Evolutionary conservation across 2,797 vertebrate genomes (phyloP), one percentile per base, ranked within the genome.

Genomic region (Acanthurus lineatus): DNA sequence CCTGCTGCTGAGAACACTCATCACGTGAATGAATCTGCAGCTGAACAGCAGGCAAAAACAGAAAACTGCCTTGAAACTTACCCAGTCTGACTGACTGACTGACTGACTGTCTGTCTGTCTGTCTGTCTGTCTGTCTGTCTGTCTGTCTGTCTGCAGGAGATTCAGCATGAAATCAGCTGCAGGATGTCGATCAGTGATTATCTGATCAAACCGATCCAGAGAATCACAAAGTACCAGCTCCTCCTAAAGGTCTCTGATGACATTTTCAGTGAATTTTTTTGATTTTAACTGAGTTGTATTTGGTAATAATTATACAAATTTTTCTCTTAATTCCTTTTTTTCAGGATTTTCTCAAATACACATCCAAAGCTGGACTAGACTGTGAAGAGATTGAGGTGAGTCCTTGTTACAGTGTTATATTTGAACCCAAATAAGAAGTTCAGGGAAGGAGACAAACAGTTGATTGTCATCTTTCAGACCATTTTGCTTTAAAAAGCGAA

Each of bases 181-280:
- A 95, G 98, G 73, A 95, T 99, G 92, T 97, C 96, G 1, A 96
- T 99, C 85, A 98, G 97, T 25, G 98, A 99, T 85, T 99, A 98
- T 83, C 95, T 99, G 59, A 99, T 99, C 89, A 99, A 99, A 93
- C 98, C 98, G 38, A 96, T 99, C 87, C 98, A 99, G 93, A 97
- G 98, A 92, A 99, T 99, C 94, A 99, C 98, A 66, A 99, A 99
- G 72, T 99, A 99, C 83, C 98, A 99, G 86, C 94, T 99, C 82
- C 96, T 99, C 73, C 95, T 99, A 44, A 99, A 99, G 97, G 98
- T 99, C 92, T 80, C 75, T 59, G 9, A 61, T 1, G n/a, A 15
- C 6, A 14, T 45, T 45, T 14, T 5, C 44, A 5, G 42, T 42
- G 42, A 42, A 42, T 12, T 42, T 12, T 42, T 10, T 5, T 15